These are phyloP conservation scores for Aurelia sp. DNA, from an alignment of 30 jellyfish, hydroid and myxozoan species.

Conservation along the genomic window DNA sequence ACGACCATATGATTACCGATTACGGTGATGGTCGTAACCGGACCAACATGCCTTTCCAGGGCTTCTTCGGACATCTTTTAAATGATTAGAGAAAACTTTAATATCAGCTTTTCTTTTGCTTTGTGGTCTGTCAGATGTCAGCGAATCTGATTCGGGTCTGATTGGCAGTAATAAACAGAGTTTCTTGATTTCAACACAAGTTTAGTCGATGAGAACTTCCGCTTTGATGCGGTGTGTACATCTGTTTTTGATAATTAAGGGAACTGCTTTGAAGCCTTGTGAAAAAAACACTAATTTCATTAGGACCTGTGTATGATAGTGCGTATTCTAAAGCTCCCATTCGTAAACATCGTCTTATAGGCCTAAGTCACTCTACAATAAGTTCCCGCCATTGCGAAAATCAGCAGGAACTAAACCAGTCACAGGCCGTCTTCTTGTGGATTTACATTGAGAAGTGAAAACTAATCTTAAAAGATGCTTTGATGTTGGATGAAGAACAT, in stretches of 20 bases:
- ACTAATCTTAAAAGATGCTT: too few species aligned
- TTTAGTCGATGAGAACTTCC: constrained; percentile 40
- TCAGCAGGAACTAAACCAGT: too few species aligned
- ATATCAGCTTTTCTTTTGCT: constrained; percentile 53
- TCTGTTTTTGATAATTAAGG: constrained; percentile 40
- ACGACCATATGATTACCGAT: constrained; percentile 16
- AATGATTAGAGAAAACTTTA: constrained; percentile 45
- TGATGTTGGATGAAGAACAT: too few species aligned
- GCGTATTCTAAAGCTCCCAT: constrained; percentile 18
- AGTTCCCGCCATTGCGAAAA: too few species aligned
- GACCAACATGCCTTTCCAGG: constrained; percentile 24
- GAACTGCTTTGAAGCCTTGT: constrained; percentile 29
- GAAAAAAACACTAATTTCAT: constrained; percentile 24
- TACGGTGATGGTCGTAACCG: constrained; percentile 8
- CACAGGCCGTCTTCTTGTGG: too few species aligned
- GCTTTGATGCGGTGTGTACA: constrained; percentile 74
- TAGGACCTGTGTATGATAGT: constrained; percentile 32
- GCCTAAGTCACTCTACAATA: neutral
- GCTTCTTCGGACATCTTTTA: constrained; percentile 40
- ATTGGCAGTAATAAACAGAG: constrained; percentile 43
- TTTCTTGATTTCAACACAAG: constrained; percentile 48
- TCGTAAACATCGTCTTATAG: constrained; percentile 18
- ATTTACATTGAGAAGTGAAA: too few species aligned
- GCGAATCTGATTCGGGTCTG: constrained; percentile 51
- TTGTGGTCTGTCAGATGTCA: constrained; percentile 81